Conservation (phyloP, 2,113 vertebrate genomes). For the Podiceps cristatus region DNA sequence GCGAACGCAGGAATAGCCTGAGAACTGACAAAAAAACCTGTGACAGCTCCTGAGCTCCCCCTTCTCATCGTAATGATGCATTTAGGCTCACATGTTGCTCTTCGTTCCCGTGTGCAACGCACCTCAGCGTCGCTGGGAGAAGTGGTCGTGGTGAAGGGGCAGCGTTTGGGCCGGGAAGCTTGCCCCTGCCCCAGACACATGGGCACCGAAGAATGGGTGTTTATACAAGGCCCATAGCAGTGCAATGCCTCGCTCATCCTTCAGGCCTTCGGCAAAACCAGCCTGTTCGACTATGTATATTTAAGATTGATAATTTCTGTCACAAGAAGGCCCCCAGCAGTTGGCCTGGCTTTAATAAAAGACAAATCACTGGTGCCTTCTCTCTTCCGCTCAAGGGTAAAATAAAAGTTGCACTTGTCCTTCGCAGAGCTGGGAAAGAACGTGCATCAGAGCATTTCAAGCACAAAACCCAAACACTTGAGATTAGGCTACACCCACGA, state of each 20-base stretch:
- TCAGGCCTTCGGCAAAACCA: not conserved
- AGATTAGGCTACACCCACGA: not conserved
- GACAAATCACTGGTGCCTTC: constrained; percentile 17
- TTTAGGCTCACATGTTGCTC: not conserved
- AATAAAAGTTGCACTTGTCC: constrained; percentile 12
- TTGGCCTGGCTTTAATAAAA: constrained; percentile 64
- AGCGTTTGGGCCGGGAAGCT: not conserved
- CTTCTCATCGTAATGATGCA: not conserved
- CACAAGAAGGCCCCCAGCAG: constrained; percentile 29
- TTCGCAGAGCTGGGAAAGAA: not conserved
- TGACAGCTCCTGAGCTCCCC: fast-evolving
- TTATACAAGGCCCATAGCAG: not conserved
- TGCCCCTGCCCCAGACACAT: not conserved
- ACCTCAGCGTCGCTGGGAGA: not conserved
- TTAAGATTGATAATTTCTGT: constrained; percentile 57
- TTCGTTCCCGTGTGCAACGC: not conserved
- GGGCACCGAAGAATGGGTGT: not conserved
- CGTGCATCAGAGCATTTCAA: not conserved
- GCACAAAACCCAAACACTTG: fast-evolving
- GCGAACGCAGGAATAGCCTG: not conserved
- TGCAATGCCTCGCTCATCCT: not conserved
- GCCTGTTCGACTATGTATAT: not conserved
- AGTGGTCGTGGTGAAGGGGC: not conserved
- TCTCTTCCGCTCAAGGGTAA: not conserved
- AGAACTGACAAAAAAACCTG: not conserved